These are phyloP conservation scores for Sialia sialis DNA, from an alignment of 2,113 vertebrate genomes.

Conservation along the genomic window DNA sequence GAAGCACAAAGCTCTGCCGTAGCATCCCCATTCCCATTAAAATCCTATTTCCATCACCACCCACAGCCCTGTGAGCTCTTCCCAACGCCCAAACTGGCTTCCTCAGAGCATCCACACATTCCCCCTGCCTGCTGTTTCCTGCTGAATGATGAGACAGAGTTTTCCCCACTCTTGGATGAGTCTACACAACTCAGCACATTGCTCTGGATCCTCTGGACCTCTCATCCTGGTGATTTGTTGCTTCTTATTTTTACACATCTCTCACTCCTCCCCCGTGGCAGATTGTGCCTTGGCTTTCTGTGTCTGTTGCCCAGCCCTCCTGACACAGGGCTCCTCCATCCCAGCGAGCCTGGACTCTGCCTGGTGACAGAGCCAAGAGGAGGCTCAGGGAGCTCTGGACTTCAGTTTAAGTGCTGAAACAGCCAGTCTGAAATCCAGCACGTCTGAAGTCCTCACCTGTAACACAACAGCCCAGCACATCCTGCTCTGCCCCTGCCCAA, in stretches of 20 bases:
- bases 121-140: not conserved
- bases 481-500: not conserved
- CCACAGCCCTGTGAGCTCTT: not conserved
- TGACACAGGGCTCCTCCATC: rapidly evolving
- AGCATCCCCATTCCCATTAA: not conserved
- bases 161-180: not conserved
- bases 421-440: not conserved
- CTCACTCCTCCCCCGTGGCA: not conserved
- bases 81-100: not conserved
- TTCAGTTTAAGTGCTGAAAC: not conserved
- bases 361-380: rapidly evolving
- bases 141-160: not conserved
- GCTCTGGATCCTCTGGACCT: not conserved
- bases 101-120: rapidly evolving
- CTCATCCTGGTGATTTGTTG: not conserved
- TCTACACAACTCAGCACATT: rapidly evolving
- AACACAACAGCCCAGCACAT: rapidly evolving
- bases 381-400: not conserved
- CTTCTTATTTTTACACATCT: not conserved
- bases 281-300: not conserved
- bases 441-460: not conserved
- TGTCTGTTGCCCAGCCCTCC: not conserved
- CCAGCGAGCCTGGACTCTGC: rapidly evolving
- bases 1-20: rapidly evolving
- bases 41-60: conserved; percentile 1